Conservation (phyloP, 2,888 invertebrate genomes). For the Palloptera scutellata region DNA sequence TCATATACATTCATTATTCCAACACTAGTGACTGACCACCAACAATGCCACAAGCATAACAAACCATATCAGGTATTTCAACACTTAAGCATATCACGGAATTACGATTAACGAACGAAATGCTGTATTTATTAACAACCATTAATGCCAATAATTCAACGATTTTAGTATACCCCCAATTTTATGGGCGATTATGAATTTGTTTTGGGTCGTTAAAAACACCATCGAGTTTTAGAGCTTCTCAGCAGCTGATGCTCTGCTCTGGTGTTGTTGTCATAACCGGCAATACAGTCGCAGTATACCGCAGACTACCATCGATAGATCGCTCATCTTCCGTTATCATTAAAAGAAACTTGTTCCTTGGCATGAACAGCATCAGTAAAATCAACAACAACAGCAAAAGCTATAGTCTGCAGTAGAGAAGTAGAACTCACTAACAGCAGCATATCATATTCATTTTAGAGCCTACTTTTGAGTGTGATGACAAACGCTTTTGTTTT, state of each 20-base stretch:
- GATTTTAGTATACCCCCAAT: slow-evolving; percentile 9
- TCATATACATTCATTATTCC: too few species aligned
- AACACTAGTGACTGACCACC: too few species aligned
- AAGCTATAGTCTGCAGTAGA: not conserved
- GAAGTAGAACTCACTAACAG: slow-evolving; percentile 5
- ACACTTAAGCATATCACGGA: not conserved
- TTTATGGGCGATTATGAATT: slow-evolving; percentile 28
- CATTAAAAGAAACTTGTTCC: slow-evolving; percentile 17
- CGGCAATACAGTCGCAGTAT: not conserved
- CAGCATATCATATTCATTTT: slow-evolving; percentile 10
- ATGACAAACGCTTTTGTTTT: not conserved
- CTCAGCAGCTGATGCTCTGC: not conserved
- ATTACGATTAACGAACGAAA: slow-evolving; percentile 3
- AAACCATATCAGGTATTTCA: not conserved
- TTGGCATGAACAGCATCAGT: not conserved
- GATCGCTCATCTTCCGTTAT: slow-evolving; percentile 6
- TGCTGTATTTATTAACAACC: slow-evolving; percentile 8
- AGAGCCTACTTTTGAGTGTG: not conserved
- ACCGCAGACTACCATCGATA: not conserved
- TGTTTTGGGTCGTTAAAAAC: slow-evolving; percentile 27
- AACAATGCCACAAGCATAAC: too few species aligned
- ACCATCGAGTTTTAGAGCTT: slow-evolving; percentile 15
- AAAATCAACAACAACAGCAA: not conserved
- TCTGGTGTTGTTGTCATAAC: not conserved
- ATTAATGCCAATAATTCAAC: slow-evolving; percentile 9